phyloP scores from a whole-genome alignment of 2,113 vertebrate genomes.

The Odocoileus hemionus region DNA sequence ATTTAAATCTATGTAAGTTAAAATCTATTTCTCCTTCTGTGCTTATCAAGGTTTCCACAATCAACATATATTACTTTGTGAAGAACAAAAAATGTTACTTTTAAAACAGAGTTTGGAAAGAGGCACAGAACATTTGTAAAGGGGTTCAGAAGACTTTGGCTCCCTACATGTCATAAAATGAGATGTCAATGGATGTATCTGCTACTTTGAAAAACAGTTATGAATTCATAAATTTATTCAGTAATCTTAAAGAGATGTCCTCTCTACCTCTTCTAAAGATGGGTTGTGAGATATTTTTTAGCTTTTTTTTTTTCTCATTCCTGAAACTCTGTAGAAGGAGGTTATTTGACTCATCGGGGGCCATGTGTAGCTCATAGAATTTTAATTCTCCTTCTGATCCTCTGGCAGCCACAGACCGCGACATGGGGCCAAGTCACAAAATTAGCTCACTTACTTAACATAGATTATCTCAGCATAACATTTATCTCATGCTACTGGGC shows the following conservation, averaged over 20 bases:
- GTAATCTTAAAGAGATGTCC: background rate
- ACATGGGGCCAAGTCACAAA: background rate
- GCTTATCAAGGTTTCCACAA: background rate
- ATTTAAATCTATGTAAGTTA: background rate
- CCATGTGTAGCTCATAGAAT: background rate
- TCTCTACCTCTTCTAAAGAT: background rate
- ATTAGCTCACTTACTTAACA: background rate
- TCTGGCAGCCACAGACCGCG: background rate
- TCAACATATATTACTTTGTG: background rate
- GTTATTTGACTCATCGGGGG: background rate
- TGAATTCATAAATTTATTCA: background rate
- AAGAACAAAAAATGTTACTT: background rate
- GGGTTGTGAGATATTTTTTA: background rate
- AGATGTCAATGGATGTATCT: background rate
- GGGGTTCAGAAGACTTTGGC: background rate
- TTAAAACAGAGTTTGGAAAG: background rate
- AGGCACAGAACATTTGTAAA: background rate
- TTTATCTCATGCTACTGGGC: background rate
- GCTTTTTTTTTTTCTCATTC: background rate
- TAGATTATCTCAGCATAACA: background rate
- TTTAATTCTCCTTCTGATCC: background rate
- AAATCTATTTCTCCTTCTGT: background rate
- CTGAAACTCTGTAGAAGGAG: background rate
- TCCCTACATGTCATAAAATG: background rate
- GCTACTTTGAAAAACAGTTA: background rate